Evolutionary conservation across 2,797 vertebrate species (phyloP).

Genomic region (Fundulus diaphanus): DNA sequence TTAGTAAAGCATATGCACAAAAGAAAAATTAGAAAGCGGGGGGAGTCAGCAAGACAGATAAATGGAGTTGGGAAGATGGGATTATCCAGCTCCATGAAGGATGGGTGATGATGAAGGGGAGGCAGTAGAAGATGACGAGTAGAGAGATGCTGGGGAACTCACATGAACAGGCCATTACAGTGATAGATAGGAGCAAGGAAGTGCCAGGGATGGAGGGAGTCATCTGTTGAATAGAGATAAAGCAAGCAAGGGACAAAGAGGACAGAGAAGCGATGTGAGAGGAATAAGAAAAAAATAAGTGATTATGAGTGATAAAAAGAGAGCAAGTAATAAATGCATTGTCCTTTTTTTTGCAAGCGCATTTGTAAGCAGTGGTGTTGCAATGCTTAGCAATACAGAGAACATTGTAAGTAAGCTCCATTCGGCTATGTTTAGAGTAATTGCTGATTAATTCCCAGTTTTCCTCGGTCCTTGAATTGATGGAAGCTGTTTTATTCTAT

Average conservation of each 20-base stretch:
- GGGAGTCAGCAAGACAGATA: constrained; percentile 36
- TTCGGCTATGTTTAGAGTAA: not conserved
- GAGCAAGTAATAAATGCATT: not conserved
- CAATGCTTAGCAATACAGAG: not conserved
- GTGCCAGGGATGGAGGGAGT: constrained; percentile 34
- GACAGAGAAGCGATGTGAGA: not conserved
- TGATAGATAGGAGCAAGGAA: constrained; percentile 60
- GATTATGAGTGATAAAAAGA: constrained; percentile 16
- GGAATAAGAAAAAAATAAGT: constrained; percentile 9
- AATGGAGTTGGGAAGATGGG: constrained; percentile 49
- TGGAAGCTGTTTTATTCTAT: too few relatives aligned
- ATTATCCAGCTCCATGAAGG: constrained; percentile 46
- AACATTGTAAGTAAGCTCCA: not conserved
- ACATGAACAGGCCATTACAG: constrained; percentile 61
- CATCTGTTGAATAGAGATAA: constrained; percentile 43
- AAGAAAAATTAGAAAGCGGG: not conserved
- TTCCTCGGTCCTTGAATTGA: not conserved
- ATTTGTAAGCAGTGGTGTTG: not conserved
- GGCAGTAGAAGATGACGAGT: constrained; percentile 50
- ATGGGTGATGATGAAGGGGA: constrained; percentile 37
- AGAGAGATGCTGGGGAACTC: constrained; percentile 42
- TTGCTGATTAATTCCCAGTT: not conserved
- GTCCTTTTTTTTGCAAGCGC: not conserved
- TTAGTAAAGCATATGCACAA: constrained; percentile 12
- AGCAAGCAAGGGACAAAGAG: constrained; percentile 22